Conservation (phyloP, 2,888 invertebrate species). For the Netelia inedita region DNA sequence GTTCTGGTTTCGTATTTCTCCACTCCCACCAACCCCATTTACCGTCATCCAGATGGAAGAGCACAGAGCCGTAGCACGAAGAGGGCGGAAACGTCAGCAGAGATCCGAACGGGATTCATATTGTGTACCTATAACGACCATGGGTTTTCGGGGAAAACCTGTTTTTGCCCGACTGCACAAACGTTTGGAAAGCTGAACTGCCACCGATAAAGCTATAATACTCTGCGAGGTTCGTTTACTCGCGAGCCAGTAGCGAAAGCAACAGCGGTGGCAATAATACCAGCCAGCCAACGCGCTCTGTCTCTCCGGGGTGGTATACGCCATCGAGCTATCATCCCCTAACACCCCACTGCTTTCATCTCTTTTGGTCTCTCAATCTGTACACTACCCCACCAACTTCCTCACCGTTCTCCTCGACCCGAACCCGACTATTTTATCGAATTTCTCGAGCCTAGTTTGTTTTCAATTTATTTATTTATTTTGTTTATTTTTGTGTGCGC, state of each 20-base stretch:
- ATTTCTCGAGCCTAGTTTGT: not conserved
- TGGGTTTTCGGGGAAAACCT: constrained; percentile 51
- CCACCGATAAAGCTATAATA: constrained; percentile 65
- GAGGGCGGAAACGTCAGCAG: constrained; percentile 16
- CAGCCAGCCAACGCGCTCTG: constrained; percentile 22
- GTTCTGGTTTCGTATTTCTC: too few relatives aligned
- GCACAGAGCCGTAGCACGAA: not conserved
- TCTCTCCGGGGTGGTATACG: not conserved
- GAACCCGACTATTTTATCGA: not conserved
- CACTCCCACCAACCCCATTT: not conserved
- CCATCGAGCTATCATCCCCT: not conserved
- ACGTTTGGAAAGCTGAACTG: constrained; percentile 67
- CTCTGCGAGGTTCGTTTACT: constrained; percentile 46
- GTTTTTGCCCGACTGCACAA: constrained; percentile 53
- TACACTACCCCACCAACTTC: not conserved
- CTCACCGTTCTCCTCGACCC: not conserved
- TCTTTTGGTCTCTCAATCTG: not conserved
- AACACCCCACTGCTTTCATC: not conserved
- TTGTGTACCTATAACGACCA: constrained; percentile 10
- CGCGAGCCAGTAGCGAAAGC: constrained; percentile 30
- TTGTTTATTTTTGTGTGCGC: too few relatives aligned
- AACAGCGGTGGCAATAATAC: constrained; percentile 30
- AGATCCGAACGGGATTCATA: not conserved
- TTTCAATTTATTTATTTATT: not conserved
- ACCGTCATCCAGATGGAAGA: not conserved